Evolutionary conservation across 2,113 vertebrate genomes (phyloP).

Genomic region (Melanostigma gelatinosum): DNA sequence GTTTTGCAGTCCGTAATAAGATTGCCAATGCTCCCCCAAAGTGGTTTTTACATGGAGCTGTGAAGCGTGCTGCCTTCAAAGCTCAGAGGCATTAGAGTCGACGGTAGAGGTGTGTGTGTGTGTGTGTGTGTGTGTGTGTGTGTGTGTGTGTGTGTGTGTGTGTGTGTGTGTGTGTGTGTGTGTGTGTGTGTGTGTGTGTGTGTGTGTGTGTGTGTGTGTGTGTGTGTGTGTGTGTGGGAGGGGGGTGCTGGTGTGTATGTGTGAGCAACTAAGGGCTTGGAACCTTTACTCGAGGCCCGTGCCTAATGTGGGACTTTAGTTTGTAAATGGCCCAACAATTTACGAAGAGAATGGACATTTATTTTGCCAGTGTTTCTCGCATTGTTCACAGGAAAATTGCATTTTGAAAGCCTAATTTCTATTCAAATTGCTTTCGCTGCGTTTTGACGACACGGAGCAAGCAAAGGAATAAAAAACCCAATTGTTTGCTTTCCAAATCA

Average conservation of each 20-base stretch:
- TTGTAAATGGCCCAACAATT: neutral
- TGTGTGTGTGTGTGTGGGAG: neutral
- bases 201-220: neutral
- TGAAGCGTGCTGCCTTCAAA: conserved; percentile 47
- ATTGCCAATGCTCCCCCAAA: conserved; percentile 55
- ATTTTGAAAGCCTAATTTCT: conserved; percentile 48
- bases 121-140: neutral
- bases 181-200: neutral
- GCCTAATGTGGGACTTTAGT: conserved; percentile 11
- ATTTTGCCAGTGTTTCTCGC: conserved; percentile 18
- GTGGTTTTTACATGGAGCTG: conserved; percentile 51
- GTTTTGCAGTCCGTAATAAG: conserved; percentile 58
- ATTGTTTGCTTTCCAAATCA: conserved; percentile 43
- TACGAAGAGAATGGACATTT: neutral
- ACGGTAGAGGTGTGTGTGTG: conserved; percentile 6
- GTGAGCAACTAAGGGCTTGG: neutral
- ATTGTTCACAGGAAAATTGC: conserved; percentile 36
- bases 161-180: too few relatives aligned
- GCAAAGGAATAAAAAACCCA: conserved; percentile 13
- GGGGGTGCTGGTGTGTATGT: neutral
- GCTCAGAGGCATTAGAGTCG: conserved; percentile 26
- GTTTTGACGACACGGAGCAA: conserved; percentile 30
- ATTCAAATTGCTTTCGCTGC: conserved; percentile 29
- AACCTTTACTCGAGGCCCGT: conserved; percentile 26
- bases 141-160: too few relatives aligned